Conservation (phyloP, 2,888 invertebrate species). For the Caenorhabditis uteleia region DNA sequence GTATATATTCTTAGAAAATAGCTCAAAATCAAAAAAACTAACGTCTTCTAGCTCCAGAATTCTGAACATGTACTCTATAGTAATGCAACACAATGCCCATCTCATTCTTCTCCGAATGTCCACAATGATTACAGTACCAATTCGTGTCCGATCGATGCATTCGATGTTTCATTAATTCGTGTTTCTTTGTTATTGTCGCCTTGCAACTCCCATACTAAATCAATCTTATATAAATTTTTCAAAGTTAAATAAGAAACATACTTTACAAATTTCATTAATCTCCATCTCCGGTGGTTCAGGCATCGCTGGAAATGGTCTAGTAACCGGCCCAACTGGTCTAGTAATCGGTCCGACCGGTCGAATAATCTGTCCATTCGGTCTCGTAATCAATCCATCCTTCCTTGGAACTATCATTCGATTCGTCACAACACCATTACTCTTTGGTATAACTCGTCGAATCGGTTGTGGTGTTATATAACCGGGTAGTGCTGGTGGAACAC, state of each 20-base stretch:
- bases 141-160: too few relatives aligned
- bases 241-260: not conserved
- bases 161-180: constrained; percentile 9
- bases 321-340: not conserved
- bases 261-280: too few relatives aligned
- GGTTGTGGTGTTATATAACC: too few relatives aligned
- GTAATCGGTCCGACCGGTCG: not conserved
- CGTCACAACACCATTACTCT: too few relatives aligned
- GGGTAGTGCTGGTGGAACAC: too few relatives aligned
- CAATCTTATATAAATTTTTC: not conserved
- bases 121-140: constrained; percentile 26
- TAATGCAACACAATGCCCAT: constrained; percentile 15
- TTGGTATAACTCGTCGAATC: too few relatives aligned
- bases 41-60: too few relatives aligned
- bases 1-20: too few relatives aligned
- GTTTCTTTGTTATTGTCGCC: not conserved
- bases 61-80: constrained; percentile 10
- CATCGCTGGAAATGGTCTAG: not conserved
- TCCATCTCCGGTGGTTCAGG: not conserved
- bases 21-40: too few relatives aligned
- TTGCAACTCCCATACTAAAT: constrained; percentile 4
- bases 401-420: too few relatives aligned
- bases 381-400: not conserved
- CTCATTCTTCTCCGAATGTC: constrained; percentile 4
- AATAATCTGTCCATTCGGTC: not conserved